phyloP scores from a whole-genome alignment of 2,888 invertebrate species.

The Scelioninae gen. 2 region DNA sequence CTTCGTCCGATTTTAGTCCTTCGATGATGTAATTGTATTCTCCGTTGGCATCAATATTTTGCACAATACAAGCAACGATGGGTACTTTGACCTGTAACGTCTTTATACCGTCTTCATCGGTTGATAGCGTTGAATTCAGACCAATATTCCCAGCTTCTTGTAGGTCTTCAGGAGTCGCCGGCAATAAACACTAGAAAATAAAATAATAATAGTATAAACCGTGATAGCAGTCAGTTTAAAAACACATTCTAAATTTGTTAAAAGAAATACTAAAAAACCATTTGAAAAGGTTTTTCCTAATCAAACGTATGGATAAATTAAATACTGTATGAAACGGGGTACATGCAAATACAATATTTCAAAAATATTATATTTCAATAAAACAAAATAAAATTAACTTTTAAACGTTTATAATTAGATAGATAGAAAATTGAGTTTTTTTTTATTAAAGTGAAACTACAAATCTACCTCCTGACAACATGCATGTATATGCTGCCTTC shows the following conservation, averaged over 20 bases:
- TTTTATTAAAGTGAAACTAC: background rate
- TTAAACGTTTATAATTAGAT: too few species aligned
- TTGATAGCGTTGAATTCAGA: conserved; percentile 65
- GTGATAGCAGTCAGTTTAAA: conserved; percentile 5
- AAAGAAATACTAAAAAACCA: conserved; percentile 6
- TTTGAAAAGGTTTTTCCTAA: too few species aligned
- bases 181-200: conserved; percentile 79
- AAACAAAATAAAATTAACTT: too few species aligned
- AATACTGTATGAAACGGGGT: too few species aligned
- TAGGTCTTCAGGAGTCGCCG: conserved; percentile 84
- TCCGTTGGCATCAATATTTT: conserved; percentile 76
- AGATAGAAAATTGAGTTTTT: too few species aligned
- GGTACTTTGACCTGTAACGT: conserved; percentile 79
- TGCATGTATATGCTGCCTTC: too few species aligned
- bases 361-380: too few species aligned
- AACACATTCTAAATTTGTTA: too few species aligned
- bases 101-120: conserved; percentile 72
- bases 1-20: conserved; percentile 75
- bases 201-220: conserved; percentile 27
- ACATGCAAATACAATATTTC: too few species aligned
- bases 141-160: conserved; percentile 81
- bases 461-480: too few species aligned
- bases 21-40: conserved; percentile 77
- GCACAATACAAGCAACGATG: conserved; percentile 80
- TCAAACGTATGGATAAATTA: too few species aligned